Evolutionary conservation across 1,140 invertebrate genomes (phyloP).

Genomic region (Eurosta solidaginis): DNA sequence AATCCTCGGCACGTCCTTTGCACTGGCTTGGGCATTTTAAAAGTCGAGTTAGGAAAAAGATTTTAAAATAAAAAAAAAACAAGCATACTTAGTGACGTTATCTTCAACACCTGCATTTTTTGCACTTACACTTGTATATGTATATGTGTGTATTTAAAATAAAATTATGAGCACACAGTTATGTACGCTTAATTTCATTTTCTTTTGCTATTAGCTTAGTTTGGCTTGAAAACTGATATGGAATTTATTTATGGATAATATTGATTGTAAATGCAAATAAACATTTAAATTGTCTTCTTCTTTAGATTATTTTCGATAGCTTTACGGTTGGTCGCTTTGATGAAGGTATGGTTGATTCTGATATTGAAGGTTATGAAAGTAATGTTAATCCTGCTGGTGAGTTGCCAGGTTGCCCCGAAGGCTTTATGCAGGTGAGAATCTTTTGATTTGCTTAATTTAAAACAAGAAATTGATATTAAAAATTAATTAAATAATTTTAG

Average conservation of each 20-base stretch:
- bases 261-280: neutral
- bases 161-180: neutral
- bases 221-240: neutral
- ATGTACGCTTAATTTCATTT: too few relatives aligned
- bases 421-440: constrained; percentile 71
- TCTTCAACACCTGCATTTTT: neutral
- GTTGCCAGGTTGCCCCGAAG: constrained; percentile 75
- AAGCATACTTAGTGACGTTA: too few relatives aligned
- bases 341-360: constrained; percentile 58
- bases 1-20: neutral
- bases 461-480: neutral
- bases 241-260: neutral
- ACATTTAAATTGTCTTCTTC: constrained; percentile 34
- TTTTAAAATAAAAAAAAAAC: too few relatives aligned
- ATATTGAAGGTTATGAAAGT: constrained; percentile 56
- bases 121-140: neutral
- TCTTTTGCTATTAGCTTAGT: too few relatives aligned
- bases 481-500: constrained; percentile 60
- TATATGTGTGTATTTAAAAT: neutral
- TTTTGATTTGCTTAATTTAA: neutral
- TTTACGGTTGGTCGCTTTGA: constrained; percentile 80
- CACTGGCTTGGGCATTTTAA: neutral
- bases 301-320: constrained; percentile 79
- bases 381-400: constrained; percentile 55
- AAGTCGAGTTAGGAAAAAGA: neutral